Evolutionary conservation across 2,797 vertebrate species (phyloP).

Genomic region (Propithecus deckenii): DNA sequence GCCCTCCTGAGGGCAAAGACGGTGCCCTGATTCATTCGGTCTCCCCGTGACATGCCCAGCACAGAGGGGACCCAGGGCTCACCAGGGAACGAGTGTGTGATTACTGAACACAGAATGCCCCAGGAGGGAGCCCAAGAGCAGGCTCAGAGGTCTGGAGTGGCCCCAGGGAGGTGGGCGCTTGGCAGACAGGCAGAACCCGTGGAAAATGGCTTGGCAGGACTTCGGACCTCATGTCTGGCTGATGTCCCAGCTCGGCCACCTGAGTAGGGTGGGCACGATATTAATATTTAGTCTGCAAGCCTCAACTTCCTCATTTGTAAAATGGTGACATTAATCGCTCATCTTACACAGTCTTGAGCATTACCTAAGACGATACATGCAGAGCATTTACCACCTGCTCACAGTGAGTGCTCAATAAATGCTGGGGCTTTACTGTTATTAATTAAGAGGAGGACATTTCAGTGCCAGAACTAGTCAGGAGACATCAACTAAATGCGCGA

Average conservation of each 20-base stretch:
- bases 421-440: rapidly evolving
- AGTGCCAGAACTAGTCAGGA: not conserved
- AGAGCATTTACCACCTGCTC: rapidly evolving
- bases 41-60: rapidly evolving
- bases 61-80: not conserved
- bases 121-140: rapidly evolving
- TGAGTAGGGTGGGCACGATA: rapidly evolving
- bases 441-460: not conserved
- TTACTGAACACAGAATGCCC: no score
- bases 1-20: not conserved
- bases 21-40: rapidly evolving
- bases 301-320: not conserved
- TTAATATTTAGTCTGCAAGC: not conserved
- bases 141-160: not conserved
- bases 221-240: not conserved
- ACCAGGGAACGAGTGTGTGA: rapidly evolving
- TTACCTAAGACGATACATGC: rapidly evolving
- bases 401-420: not conserved
- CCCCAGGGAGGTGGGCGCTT: rapidly evolving
- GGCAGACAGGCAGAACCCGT: not conserved
- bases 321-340: rapidly evolving
- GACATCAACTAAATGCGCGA: rapidly evolving
- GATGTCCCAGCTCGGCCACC: not conserved
- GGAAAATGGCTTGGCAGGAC: not conserved
- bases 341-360: rapidly evolving